These are phyloP conservation scores for Pomatostomus ruficeps DNA, from an alignment of 2,113 vertebrate species.

Conservation along the genomic window DNA sequence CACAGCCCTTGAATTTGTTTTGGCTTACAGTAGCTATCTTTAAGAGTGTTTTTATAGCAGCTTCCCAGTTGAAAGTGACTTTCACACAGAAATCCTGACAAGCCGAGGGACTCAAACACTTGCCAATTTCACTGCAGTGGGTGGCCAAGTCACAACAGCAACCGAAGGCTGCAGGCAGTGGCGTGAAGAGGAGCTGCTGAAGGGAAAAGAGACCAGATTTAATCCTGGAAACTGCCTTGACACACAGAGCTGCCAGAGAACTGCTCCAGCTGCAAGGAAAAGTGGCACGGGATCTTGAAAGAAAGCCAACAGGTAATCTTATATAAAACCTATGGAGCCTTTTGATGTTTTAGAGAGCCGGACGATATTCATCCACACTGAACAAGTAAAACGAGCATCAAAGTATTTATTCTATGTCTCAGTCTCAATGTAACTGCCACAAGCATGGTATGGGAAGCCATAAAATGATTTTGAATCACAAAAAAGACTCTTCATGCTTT, in stretches of 20 bases:
- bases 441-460: background rate
- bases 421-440: background rate
- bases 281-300: background rate
- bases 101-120: background rate
- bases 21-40: background rate
- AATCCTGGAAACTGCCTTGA: background rate
- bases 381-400: background rate
- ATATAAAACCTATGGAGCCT: background rate
- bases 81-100: background rate
- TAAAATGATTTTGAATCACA: background rate
- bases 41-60: background rate
- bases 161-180: background rate
- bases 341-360: background rate
- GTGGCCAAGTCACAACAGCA: background rate
- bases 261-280: background rate
- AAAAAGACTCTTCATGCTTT: background rate
- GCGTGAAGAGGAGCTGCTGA: background rate
- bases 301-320: background rate
- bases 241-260: background rate
- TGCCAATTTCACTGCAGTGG: background rate
- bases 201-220: background rate
- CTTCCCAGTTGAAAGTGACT: background rate
- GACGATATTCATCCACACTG: background rate
- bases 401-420: background rate
- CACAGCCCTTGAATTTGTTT: background rate